Conservation (phyloP, 2,888 invertebrate genomes). For the Aphrophora alni region DNA sequence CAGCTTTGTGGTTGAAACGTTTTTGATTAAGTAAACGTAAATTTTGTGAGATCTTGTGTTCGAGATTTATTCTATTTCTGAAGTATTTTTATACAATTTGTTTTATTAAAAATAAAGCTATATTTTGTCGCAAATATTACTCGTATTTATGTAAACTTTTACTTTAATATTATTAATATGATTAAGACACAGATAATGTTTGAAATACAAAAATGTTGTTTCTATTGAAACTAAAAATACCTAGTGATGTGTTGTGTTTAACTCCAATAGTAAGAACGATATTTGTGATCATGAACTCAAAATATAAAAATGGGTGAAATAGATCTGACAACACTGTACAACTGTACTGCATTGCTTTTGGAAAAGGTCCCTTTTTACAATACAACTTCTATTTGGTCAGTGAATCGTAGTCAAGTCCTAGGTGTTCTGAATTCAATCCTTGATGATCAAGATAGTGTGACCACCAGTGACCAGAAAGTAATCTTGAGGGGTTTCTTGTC, state of each 20-base stretch:
- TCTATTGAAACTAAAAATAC: neutral
- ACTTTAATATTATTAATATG: no score
- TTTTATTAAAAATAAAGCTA: no score
- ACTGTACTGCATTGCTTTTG: slow-evolving; percentile 45
- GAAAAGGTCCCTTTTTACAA: slow-evolving; percentile 40
- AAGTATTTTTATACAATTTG: no score
- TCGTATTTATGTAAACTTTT: no score
- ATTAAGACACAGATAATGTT: no score
- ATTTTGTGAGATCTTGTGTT: no score
- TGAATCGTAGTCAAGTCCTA: slow-evolving; percentile 44
- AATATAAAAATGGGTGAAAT: slow-evolving; percentile 26
- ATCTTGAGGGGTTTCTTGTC: slow-evolving; percentile 37
- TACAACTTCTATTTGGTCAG: slow-evolving; percentile 26
- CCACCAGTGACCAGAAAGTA: slow-evolving; percentile 34
- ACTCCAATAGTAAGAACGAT: neutral
- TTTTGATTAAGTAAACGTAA: no score
- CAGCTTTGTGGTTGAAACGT: no score
- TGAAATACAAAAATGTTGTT: no score
- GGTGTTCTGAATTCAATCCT: slow-evolving; percentile 38
- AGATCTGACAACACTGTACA: slow-evolving; percentile 44
- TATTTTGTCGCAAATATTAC: no score
- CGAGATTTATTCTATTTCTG: no score
- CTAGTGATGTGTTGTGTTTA: neutral
- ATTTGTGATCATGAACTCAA: neutral
- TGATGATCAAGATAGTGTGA: slow-evolving; percentile 34